A percentile compares a stretch with the other conserved stretches of the same genome.
Evolutionary conservation across 2,113 vertebrate genomes (phyloP).

Genomic region (Elaphurus davidianus): DNA sequence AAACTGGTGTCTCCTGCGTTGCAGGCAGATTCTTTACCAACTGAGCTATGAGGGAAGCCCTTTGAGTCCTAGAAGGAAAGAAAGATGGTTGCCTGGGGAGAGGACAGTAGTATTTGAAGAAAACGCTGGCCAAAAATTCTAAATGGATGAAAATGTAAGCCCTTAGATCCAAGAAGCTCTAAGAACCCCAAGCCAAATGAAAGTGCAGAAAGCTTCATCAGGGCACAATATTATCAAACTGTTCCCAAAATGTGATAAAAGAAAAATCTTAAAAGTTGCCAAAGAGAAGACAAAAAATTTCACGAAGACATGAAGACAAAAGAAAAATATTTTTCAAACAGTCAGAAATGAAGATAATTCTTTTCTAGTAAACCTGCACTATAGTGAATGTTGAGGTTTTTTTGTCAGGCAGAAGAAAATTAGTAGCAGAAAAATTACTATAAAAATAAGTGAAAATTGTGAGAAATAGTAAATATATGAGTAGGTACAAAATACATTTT

Average conservation of each 20-base stretch:
- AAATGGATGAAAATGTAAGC: neutral
- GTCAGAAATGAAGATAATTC: neutral
- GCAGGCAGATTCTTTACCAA: neutral
- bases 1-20: neutral
- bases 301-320: neutral
- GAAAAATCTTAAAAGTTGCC: neutral
- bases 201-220: neutral
- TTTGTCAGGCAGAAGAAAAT: neutral
- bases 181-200: neutral
- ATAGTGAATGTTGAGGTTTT: neutral
- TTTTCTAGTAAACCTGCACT: neutral
- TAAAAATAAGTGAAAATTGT: neutral
- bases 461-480: neutral
- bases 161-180: neutral
- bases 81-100: neutral
- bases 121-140: neutral
- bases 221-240: neutral
- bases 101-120: neutral
- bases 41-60: neutral
- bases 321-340: neutral
- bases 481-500: neutral
- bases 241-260: neutral
- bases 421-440: neutral
- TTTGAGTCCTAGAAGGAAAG: neutral
- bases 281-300: neutral